Evolutionary conservation across 2,797 vertebrate species (phyloP).

Genomic region (Lates japonicus): DNA sequence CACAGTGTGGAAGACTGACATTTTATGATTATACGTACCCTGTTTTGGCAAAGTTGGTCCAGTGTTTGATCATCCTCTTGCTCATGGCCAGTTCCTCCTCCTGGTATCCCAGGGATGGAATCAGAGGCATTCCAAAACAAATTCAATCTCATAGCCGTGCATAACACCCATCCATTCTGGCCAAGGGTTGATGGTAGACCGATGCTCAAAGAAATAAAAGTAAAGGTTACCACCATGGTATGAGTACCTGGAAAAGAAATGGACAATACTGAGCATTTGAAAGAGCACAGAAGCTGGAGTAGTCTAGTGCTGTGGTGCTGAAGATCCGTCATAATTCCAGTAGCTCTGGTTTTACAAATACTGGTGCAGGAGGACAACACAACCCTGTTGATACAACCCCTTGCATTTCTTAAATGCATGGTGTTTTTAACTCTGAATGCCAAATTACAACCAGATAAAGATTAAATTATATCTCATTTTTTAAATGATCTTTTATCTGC

Average conservation of each 20-base stretch:
- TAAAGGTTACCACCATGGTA: slow-evolving; percentile 80
- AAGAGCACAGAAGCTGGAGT: no score
- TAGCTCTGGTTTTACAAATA: no score
- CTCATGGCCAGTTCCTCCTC: slow-evolving; percentile 90
- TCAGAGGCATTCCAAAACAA: slow-evolving; percentile 93
- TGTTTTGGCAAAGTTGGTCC: slow-evolving; percentile 92
- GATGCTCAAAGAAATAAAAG: slow-evolving; percentile 91
- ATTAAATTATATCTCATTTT: no score
- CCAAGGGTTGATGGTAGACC: slow-evolving; percentile 91
- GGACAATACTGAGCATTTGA: background rate
- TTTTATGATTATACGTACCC: slow-evolving; percentile 82
- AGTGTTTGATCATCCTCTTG: slow-evolving; percentile 89
- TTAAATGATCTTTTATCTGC: no score
- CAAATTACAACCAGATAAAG: no score
- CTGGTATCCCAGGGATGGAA: slow-evolving; percentile 86
- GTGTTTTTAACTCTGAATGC: no score
- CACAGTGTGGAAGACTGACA: background rate
- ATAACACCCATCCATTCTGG: slow-evolving; percentile 94
- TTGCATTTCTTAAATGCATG: no score
- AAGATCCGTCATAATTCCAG: no score
- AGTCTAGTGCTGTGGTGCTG: no score
- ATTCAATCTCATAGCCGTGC: slow-evolving; percentile 94
- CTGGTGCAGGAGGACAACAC: no score
- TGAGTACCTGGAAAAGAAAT: slow-evolving; percentile 65
- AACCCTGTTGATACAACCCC: no score